Evolutionary conservation across 1,140 invertebrate genomes (phyloP).

Genomic region (Bombus terrestris): DNA sequence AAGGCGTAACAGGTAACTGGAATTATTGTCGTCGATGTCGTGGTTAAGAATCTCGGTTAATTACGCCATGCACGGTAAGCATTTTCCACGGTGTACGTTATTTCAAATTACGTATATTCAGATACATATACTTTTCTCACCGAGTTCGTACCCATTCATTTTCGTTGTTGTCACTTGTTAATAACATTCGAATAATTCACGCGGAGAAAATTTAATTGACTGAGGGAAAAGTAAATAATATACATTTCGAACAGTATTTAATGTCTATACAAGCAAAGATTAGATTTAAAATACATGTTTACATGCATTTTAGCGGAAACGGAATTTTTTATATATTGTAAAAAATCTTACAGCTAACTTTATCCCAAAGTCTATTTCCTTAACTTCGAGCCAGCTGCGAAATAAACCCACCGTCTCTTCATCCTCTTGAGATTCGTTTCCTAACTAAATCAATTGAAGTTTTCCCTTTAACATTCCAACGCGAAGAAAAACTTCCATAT

Average conservation of each 20-base stretch:
- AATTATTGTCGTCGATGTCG: conserved; percentile 28
- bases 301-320: background rate
- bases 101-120: background rate
- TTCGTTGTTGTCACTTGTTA: background rate
- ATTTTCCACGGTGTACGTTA: background rate
- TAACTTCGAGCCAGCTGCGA: background rate
- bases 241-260: background rate
- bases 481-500: background rate
- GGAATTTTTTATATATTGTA: background rate
- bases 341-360: background rate
- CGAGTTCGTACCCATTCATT: background rate
- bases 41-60: conserved; percentile 49
- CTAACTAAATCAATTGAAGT: conserved; percentile 17
- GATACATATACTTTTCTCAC: background rate
- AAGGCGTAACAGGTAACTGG: conserved; percentile 40
- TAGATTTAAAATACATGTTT: background rate
- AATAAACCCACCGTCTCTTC: background rate
- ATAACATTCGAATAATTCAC: background rate
- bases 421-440: background rate
- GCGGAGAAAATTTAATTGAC: background rate
- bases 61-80: conserved; percentile 24
- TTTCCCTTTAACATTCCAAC: conserved; percentile 1
- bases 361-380: background rate
- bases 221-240: background rate
- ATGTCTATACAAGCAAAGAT: background rate